Conservation (phyloP, 2,113 vertebrate species). For the Oostethus manadensis region DNA sequence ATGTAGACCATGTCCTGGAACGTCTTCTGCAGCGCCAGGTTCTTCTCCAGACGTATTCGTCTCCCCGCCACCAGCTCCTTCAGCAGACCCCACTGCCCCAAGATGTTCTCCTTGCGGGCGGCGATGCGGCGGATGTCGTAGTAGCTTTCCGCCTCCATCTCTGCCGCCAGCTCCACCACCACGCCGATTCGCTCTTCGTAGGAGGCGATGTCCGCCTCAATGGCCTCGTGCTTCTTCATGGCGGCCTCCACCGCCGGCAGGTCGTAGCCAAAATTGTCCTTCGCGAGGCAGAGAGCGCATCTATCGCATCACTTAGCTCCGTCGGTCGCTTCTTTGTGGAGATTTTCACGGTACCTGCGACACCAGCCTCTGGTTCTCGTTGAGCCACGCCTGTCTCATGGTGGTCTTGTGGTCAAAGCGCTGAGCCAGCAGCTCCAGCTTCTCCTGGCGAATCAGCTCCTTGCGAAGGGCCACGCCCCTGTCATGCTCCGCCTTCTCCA, state of each 20-base stretch:
- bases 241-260: slow-evolving; percentile 90
- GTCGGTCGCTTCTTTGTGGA: too few relatives aligned
- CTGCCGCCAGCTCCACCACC: slow-evolving; percentile 81
- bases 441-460: slow-evolving; percentile 94
- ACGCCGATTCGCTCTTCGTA: slow-evolving; percentile 89
- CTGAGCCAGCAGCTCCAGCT: slow-evolving; percentile 88
- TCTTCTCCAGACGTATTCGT: slow-evolving; percentile 83
- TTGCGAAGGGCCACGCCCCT: slow-evolving; percentile 83
- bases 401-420: slow-evolving; percentile 91
- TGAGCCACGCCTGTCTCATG: slow-evolving; percentile 95
- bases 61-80: slow-evolving; percentile 81
- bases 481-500: slow-evolving; percentile 94
- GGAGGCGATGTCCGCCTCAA: slow-evolving; percentile 91
- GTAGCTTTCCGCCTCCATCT: slow-evolving; percentile 86
- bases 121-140: slow-evolving; percentile 82
- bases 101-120: slow-evolving; percentile 88
- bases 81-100: slow-evolving; percentile 87
- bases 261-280: slow-evolving; percentile 97
- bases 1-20: slow-evolving; percentile 99
- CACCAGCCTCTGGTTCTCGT: slow-evolving; percentile 92
- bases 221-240: slow-evolving; percentile 97
- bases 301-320: background rate
- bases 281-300: background rate
- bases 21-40: slow-evolving; percentile 87
- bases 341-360: slow-evolving; percentile 77